Evolutionary conservation across 2,888 invertebrate species (phyloP), one percentile per base, ranked within the genome.

Genomic region (Willowsia nigromaculata): DNA sequence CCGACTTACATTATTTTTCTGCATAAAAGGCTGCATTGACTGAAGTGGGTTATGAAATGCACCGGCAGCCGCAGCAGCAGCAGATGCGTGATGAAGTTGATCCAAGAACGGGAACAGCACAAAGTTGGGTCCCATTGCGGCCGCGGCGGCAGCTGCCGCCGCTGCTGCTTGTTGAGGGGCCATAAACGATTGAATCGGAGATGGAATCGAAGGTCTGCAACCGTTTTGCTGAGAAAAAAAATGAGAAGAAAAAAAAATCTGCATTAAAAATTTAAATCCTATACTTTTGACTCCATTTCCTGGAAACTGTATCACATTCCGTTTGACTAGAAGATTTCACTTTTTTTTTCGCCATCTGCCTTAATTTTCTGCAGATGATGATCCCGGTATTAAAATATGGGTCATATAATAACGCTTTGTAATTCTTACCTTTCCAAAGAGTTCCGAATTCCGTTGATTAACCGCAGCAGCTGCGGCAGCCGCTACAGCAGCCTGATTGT

Each of bases 41-140:
- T 92, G 92, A 47, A 92, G 91, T 22, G 92, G 91, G 43, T 90
- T 89, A 37, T 91, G 91, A 87, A 92, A 91, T 40, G 90, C 92
- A 83, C 92, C 92, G 22, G 90, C 81, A 25, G 91, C 88, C 25
- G 91, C 91, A 71, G 89, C 89, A n/a, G 89, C 89, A 22, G 90
- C 85, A 37, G 91, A 89, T 62, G 91, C 90, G 74, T 92, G 91
- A 86, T 92, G 92, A 47, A 93, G 83, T 76, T 92, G 92, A 90
- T 93, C 93, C 82, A 92, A 74, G 84, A 93, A 93, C 62, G 93
- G 93, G 78, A 93, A 93, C 25, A 93, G 91, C 15, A 93, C 92
- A 71, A 92, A 93, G 84, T 92, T 93, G 18, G 90, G 91, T 84
- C 91, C 91, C 91, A 92, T 92, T 18, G 92, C 92, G 7, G 91